Base-by-base conservation (phyloP, 2,888 invertebrate species). In the Lysandra bellargus region DNA sequence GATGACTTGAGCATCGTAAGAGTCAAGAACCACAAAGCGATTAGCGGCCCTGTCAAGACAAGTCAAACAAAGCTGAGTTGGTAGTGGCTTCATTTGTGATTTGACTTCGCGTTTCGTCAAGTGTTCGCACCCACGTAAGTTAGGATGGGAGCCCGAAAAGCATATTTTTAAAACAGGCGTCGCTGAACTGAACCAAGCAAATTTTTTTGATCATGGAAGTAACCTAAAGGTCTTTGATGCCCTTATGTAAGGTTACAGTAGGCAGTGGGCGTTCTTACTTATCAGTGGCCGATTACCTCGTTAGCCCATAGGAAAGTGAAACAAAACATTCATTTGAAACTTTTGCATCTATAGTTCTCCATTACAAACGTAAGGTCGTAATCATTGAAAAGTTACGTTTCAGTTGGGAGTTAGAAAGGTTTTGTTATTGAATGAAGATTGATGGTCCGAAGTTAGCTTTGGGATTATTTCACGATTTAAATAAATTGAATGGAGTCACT, bases 361-460 rank as follows among this genome's bases (percentile, higher is more conserved):
- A 69, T 69, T 69, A 69, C 69, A 76, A 57, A 23, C 33, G 17
- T 37, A 76, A 57, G 57, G 76, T 76, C 75, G 53, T 76, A 76
- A 76, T 76, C 76, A 76, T 76, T 76, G 33, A 57, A 76, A 76
- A 76, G 76, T 76, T 76, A 33, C 79, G 79, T 78, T 79, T 81
- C 69, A 44, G 49, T 57, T 80, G 73, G 80, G 78, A 78, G 60
- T 72, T 64, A 1, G 72, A 60, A 79, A 80, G 81, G 81, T 80
- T 81, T 82, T 79, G 61, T 78, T 78, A 78, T 80, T 78, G 79
- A 82, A 83, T 82, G 81, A 81, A 83, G 82, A 83, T 83, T 83
- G 80, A 83, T 83, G 82, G 80, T 81, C 74, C 82, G 81, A 80
- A 80, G 76, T n/a, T 75, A 82, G 82, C 80, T 83, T 83, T 82